phyloP scores from a whole-genome alignment of 92 coral and sea anemone genomes.

The Blastomussa wellsi region DNA sequence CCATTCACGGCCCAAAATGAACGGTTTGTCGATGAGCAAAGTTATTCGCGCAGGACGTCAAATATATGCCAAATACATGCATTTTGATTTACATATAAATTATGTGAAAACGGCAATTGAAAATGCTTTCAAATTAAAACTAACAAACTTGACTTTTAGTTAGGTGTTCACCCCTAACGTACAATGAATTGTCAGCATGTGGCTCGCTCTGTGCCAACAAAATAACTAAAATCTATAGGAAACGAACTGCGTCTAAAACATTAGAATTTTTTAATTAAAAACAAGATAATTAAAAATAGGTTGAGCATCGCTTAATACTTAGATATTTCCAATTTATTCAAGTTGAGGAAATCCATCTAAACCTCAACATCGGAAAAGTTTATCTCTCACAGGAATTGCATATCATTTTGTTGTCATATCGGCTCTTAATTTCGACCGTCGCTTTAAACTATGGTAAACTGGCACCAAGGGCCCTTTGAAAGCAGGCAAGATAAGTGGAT shows the following conservation, averaged over 20 bases:
- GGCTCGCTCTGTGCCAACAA: not conserved
- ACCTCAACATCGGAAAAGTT: not conserved
- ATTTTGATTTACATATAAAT: not conserved
- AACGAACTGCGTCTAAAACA: no score
- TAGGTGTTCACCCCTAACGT: not conserved
- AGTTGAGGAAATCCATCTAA: not conserved
- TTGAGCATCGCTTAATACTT: no score
- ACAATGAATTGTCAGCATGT: not conserved
- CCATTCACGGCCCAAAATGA: not conserved
- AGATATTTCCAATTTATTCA: not conserved
- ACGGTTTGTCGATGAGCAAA: not conserved
- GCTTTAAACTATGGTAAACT: not conserved
- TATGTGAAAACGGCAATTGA: not conserved
- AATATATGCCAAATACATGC: not conserved
- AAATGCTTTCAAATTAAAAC: not conserved
- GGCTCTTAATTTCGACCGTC: not conserved
- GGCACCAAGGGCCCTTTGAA: no score
- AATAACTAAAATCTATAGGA: no score
- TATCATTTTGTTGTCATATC: no score
- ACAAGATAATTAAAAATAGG: no score
- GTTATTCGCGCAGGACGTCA: not conserved
- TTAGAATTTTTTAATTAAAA: no score
- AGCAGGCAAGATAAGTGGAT: not conserved
- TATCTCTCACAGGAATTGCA: not conserved
- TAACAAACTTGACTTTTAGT: not conserved